Conservation (phyloP, 1,140 invertebrate species). For the Trypoxylus dichotomus region DNA sequence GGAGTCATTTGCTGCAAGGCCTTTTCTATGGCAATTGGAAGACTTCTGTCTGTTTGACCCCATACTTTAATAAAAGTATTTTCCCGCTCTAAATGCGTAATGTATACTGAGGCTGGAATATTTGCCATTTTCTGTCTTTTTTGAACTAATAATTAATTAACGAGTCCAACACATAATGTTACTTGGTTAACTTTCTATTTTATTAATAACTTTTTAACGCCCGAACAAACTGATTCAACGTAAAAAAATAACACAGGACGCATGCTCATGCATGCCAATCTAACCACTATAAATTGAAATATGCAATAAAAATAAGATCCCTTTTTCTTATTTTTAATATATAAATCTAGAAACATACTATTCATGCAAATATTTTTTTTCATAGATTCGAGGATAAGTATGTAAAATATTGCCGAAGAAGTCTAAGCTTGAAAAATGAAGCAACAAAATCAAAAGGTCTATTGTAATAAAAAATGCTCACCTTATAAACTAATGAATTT, state of each 20-base stretch:
- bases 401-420: neutral
- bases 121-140: slow-evolving; percentile 21
- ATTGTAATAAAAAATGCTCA: neutral
- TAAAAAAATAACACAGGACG: neutral
- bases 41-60: slow-evolving; percentile 61
- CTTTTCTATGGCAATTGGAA: slow-evolving; percentile 59
- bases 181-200: neutral
- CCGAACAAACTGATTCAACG: slow-evolving; percentile 9
- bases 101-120: slow-evolving; percentile 35
- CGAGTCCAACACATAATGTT: neutral
- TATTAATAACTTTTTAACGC: neutral
- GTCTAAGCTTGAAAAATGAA: neutral
- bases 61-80: slow-evolving; percentile 68
- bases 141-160: neutral
- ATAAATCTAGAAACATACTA: too few relatives aligned
- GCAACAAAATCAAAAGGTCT: neutral
- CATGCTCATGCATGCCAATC: neutral
- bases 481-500: neutral
- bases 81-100: slow-evolving; percentile 68
- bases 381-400: neutral
- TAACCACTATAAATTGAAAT: neutral
- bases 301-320: neutral
- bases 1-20: slow-evolving; percentile 54
- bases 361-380: neutral
- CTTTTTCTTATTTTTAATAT: too few relatives aligned